Evolutionary conservation across 2,888 invertebrate genomes (phyloP), one percentile per base, ranked within the genome.

Genomic region (Petrolisthes manimaculis): DNA sequence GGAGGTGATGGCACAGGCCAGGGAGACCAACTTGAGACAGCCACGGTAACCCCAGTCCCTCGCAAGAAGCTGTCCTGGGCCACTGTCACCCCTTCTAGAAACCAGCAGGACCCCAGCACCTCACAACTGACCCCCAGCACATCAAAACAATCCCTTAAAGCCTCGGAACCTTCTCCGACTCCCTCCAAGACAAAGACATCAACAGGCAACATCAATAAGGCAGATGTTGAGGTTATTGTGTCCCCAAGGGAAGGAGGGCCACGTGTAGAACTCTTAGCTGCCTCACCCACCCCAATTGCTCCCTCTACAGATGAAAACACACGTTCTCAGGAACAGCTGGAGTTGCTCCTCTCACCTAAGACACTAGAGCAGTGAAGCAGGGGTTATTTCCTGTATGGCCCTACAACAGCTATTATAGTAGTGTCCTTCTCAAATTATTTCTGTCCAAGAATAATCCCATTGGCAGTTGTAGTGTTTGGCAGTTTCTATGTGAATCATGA

Each of bases 281-380:
- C 88, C 69, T 84, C 84, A 12, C 37, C 71, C 37, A 56, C 88
- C 14, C 83, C 88, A 8, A 55, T 71, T 37, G 69, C 71, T 21
- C 18, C 54, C 6, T 67, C 81, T 3, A 14, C 55, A 4, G 81
- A 54, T 4, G 88, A 88, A 24, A 84, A 80, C 74, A 75, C 88
- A 14, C 88, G 56, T 14, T 89, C 89, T 0, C 89, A 89, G 71
- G 89, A 89, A 21, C 84, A 89, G 12, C 87, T 89, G n/a, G 89
- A 89, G 78, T 71, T 89, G 6, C 84, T 89, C 6, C 85, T 89
- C 12, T 87, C 89, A 0, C 89, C 89, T 18, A 89, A 89, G 78
- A 87, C 87, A 4, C 82, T 89, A 51, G 87, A 85, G 85, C 71
- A 71, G 2, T 71, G 71, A 71, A 21, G 18, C 37, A 37, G 37